Evolutionary conservation across 1,140 invertebrate species (phyloP).

Genomic region (Achroia grisella): DNA sequence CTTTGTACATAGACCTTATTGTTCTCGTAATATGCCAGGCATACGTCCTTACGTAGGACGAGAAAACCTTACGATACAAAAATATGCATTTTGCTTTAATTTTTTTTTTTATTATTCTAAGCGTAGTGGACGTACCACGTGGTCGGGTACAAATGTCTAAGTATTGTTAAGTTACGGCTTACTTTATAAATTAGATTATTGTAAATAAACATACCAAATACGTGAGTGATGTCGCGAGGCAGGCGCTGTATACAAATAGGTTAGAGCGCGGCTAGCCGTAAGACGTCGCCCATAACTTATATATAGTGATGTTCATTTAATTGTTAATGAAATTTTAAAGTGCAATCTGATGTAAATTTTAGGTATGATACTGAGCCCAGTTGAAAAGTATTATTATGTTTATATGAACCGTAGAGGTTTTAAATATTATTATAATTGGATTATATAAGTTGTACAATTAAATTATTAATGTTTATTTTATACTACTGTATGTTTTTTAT

Average conservation of each 20-base stretch:
- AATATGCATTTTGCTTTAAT: constrained; percentile 68
- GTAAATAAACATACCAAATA: constrained; percentile 72
- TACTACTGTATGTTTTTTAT: constrained; percentile 58
- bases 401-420: constrained; percentile 66
- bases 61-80: constrained; percentile 60
- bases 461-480: constrained; percentile 69
- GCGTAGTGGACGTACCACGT: constrained; percentile 26
- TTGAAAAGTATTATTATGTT: constrained; percentile 73
- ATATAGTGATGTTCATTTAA: constrained; percentile 47
- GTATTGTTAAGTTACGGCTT: constrained; percentile 54
- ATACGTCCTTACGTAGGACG: constrained; percentile 20
- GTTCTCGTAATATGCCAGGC: constrained; percentile 23
- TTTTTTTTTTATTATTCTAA: constrained; percentile 31
- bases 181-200: constrained; percentile 45
- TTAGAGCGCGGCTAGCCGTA: constrained; percentile 23
- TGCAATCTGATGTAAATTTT: constrained; percentile 69
- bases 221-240: constrained; percentile 37
- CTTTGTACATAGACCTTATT: constrained; percentile 48
- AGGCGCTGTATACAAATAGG: constrained; percentile 54
- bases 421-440: constrained; percentile 71
- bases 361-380: constrained; percentile 55
- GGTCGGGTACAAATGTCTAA: constrained; percentile 60
- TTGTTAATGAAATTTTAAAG: constrained; percentile 64
- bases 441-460: constrained; percentile 61
- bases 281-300: constrained; percentile 39